A percentile compares a stretch with the other conserved stretches of the same genome.
These are phyloP conservation scores for Dendronephthya gigantea DNA, from an alignment of 64 coral and sea anemone species.

Conservation along the genomic window DNA sequence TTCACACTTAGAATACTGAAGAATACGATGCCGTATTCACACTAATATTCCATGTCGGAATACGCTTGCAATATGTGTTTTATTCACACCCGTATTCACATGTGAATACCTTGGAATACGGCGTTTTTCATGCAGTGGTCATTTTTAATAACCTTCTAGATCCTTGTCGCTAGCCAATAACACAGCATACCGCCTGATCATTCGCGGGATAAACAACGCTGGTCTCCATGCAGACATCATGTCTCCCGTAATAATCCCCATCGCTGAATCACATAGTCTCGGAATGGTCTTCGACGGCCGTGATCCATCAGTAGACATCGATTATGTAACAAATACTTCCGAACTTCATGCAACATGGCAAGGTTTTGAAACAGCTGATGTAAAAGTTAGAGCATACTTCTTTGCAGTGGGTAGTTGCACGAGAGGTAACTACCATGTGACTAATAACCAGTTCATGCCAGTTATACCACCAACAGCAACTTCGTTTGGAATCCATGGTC, in stretches of 20 bases:
- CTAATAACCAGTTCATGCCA: not conserved
- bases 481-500: not conserved
- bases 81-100: no score
- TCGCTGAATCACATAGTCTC: not conserved
- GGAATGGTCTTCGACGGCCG: not conserved
- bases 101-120: no score
- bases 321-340: not conserved
- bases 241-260: not conserved
- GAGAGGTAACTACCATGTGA: not conserved
- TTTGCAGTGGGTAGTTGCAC: not conserved
- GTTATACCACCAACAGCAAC: not conserved
- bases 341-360: not conserved
- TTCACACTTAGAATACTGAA: no score
- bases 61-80: no score
- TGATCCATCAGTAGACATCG: not conserved
- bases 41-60: no score
- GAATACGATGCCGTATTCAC: no score
- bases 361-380: not conserved
- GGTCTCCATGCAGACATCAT: not conserved
- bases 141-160: not conserved
- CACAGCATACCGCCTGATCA: not conserved
- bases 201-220: conserved; percentile 1
- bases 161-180: not conserved
- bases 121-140: no score
- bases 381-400: not conserved